Evolutionary conservation across 2,888 invertebrate species (phyloP).

Genomic region (Calameuta filiformis): DNA sequence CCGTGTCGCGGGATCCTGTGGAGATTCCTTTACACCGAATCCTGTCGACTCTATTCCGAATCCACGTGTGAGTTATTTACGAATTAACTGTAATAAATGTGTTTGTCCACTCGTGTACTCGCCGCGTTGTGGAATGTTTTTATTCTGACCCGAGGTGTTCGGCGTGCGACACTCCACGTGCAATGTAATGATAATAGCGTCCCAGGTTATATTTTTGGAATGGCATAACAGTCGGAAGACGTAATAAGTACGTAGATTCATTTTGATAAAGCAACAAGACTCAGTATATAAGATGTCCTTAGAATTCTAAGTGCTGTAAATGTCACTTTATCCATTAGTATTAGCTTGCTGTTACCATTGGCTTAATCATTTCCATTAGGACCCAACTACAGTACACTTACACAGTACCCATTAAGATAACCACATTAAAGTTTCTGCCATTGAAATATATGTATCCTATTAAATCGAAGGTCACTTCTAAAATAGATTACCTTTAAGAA

Average conservation of each 20-base stretch:
- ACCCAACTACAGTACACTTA: no score
- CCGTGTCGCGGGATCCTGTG: conserved; percentile 24
- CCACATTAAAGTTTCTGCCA: no score
- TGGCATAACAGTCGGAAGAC: background rate
- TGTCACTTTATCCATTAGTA: background rate
- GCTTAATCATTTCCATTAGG: background rate
- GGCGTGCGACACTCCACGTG: background rate
- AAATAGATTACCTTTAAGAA: background rate
- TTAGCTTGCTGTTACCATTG: background rate
- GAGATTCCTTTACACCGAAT: conserved; percentile 30
- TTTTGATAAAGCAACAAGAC: background rate
- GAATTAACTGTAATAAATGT: conserved; percentile 41
- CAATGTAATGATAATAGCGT: background rate
- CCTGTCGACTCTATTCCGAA: conserved; percentile 38
- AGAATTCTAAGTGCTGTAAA: background rate
- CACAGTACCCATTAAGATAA: no score
- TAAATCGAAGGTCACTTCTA: background rate
- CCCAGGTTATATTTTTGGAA: background rate
- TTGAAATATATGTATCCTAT: background rate
- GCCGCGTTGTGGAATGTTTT: background rate
- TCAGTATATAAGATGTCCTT: background rate
- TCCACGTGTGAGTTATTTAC: conserved; percentile 35
- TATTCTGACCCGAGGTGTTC: background rate
- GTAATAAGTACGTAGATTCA: background rate
- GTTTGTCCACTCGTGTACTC: background rate